A percentile compares a stretch with the other conserved stretches of the same genome.
phyloP scores from a whole-genome alignment of 2,113 vertebrate species.

The Onychostruthus taczanowskii region DNA sequence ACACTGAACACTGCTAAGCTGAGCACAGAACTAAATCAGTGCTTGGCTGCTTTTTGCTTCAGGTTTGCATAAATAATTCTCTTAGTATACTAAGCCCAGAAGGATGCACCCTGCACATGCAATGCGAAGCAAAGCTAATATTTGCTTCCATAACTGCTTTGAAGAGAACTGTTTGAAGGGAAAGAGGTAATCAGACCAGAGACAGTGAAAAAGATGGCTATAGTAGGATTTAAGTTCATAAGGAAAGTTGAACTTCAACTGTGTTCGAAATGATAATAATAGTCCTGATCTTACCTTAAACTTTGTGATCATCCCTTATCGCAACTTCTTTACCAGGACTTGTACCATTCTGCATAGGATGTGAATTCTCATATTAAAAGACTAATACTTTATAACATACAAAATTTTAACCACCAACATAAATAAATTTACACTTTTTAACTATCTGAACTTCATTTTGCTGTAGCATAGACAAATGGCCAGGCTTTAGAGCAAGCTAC shows the following conservation, averaged over 20 bases:
- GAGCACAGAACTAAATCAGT: neutral
- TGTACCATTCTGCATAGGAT: neutral
- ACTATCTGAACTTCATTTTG: neutral
- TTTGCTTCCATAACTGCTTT: neutral
- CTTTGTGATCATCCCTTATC: neutral
- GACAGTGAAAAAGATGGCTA: neutral
- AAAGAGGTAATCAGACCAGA: neutral
- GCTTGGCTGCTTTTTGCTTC: neutral
- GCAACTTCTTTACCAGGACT: neutral
- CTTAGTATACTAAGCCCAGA: neutral
- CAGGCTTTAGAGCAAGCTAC: neutral
- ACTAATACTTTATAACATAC: neutral
- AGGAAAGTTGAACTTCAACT: neutral
- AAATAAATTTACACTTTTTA: neutral
- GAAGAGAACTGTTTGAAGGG: neutral
- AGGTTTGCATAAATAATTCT: neutral
- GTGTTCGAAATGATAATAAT: neutral
- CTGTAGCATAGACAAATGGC: neutral
- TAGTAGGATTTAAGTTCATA: neutral
- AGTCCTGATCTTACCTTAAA: neutral
- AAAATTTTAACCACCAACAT: neutral
- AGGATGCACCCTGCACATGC: neutral
- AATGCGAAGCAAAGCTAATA: neutral
- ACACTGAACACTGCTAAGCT: neutral
- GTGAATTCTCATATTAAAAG: neutral